phyloP scores from a whole-genome alignment of 30 jellyfish, hydroid and myxozoan species.

The Chironex yamaguchii region DNA sequence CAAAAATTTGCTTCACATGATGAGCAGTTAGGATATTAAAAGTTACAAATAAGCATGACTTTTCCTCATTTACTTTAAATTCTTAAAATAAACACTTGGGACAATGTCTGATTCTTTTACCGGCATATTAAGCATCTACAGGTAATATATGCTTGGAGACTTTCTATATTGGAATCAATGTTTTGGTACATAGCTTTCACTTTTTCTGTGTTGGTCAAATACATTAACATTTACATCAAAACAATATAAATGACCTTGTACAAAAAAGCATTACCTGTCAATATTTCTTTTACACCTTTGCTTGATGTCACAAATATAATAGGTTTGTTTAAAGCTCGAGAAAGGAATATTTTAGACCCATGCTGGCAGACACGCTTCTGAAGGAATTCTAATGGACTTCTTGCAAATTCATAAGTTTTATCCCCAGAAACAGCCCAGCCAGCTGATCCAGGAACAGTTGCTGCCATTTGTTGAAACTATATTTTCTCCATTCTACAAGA shows the following conservation, averaged over 20 bases:
- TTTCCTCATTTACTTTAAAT: too few relatives aligned
- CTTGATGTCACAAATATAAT: constrained; percentile 87
- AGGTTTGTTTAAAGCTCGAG: constrained; percentile 90
- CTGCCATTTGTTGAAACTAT: constrained; percentile 57
- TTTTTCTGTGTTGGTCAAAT: neutral
- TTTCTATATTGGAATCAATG: too few relatives aligned
- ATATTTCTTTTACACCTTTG: constrained; percentile 76
- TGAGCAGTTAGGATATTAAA: too few relatives aligned
- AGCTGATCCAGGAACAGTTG: constrained; percentile 82
- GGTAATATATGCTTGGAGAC: too few relatives aligned
- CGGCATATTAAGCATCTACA: too few relatives aligned
- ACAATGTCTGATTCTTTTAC: too few relatives aligned
- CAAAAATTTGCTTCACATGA: too few relatives aligned
- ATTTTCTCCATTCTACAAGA: too few relatives aligned
- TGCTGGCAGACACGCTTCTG: constrained; percentile 67
- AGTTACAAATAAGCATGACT: too few relatives aligned
- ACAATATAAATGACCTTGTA: neutral
- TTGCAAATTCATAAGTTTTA: constrained; percentile 88
- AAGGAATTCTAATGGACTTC: constrained; percentile 79
- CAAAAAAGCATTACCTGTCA: constrained; percentile 47
- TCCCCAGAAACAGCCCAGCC: constrained; percentile 97
- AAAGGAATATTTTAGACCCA: constrained; percentile 70
- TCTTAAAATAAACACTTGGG: too few relatives aligned
- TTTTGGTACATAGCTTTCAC: too few relatives aligned
- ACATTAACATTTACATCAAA: neutral